Conservation (phyloP, 2,113 vertebrate genomes). For the Psittacara wagleri region DNA sequence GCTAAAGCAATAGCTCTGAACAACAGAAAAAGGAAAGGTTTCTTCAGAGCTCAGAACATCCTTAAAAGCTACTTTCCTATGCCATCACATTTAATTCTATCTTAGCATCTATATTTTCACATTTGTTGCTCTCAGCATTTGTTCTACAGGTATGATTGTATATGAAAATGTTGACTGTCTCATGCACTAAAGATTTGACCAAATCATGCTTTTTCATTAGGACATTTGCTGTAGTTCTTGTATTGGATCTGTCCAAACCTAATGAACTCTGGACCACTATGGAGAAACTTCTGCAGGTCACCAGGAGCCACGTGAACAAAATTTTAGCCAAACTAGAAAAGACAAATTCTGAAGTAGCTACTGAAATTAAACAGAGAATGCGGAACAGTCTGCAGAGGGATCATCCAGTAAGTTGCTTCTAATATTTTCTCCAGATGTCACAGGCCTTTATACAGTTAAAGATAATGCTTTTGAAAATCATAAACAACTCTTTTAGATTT, state of each 20-base stretch:
- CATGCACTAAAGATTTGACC: neutral
- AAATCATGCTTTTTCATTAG: constrained; percentile 70
- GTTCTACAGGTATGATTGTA: neutral
- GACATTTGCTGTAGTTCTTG: constrained; percentile 85
- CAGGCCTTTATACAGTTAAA: constrained; percentile 52
- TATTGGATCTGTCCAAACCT: constrained; percentile 92
- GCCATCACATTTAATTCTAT: neutral
- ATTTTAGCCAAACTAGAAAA: constrained; percentile 75
- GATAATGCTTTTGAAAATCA: constrained; percentile 63
- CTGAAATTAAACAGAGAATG: constrained; percentile 73
- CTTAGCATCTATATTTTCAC: neutral
- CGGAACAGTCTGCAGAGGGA: constrained; percentile 81
- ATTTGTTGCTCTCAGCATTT: neutral
- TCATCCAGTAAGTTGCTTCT: constrained; percentile 84
- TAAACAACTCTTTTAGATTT: constrained; percentile 71
- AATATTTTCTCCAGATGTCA: constrained; percentile 56
- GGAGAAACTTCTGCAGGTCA: constrained; percentile 85
- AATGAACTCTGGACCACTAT: constrained; percentile 87
- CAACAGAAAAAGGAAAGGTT: neutral
- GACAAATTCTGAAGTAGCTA: constrained; percentile 73
- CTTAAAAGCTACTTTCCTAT: neutral
- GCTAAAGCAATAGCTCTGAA: neutral
- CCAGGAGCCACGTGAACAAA: constrained; percentile 81
- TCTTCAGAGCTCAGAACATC: neutral
- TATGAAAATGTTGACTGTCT: neutral